phyloP scores from a whole-genome alignment of 1,140 invertebrate species.

The Pemphigus obesinymphae region DNA sequence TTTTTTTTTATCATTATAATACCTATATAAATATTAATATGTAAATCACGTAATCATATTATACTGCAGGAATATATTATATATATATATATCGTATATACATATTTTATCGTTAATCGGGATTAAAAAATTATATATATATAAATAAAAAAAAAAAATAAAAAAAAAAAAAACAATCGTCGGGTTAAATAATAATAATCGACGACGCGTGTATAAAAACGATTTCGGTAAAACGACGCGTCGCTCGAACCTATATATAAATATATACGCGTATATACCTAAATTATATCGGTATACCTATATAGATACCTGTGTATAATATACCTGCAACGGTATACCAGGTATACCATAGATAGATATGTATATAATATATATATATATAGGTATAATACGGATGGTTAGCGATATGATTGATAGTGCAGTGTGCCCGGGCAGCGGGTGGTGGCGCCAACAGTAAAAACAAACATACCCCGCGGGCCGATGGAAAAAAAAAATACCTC shows the following conservation, averaged over 20 bases:
- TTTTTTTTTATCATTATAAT: too few relatives aligned
- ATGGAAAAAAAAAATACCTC: neutral
- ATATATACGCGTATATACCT: too few relatives aligned
- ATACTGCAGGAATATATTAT: too few relatives aligned
- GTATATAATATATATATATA: neutral
- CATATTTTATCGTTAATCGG: too few relatives aligned
- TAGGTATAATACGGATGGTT: conserved; percentile 22
- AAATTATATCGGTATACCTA: too few relatives aligned
- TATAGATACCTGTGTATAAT: too few relatives aligned
- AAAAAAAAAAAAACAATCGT: conserved; percentile 14
- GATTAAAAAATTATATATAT: too few relatives aligned
- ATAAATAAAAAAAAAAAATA: neutral
- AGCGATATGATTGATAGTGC: conserved; percentile 41
- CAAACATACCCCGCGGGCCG: conserved; percentile 39
- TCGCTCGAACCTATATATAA: too few relatives aligned
- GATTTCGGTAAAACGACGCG: conserved; percentile 25
- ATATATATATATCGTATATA: too few relatives aligned
- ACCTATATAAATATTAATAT: too few relatives aligned
- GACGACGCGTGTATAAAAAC: conserved; percentile 1
- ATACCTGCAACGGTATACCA: too few relatives aligned
- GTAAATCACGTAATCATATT: too few relatives aligned
- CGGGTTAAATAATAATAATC: conserved; percentile 17
- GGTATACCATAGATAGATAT: neutral
- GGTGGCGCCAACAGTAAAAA: conserved; percentile 41
- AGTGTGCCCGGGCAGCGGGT: conserved; percentile 37